Percentiles rank a stretch among this genome's conserved stretches.
phyloP scores from a whole-genome alignment of 1,140 invertebrate genomes.

The Rhopalosiphum padi region DNA sequence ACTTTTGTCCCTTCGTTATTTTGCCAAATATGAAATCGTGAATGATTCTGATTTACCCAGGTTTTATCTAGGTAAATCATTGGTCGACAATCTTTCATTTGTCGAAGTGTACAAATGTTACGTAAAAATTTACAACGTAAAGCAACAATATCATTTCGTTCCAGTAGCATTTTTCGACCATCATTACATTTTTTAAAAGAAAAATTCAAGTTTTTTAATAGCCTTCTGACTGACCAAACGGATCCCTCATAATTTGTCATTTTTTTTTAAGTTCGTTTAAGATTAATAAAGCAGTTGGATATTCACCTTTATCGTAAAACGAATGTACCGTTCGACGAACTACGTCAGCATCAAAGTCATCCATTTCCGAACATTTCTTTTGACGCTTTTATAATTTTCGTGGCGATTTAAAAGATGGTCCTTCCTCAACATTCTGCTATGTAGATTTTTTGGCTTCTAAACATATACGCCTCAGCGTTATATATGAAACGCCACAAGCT shows the following conservation, averaged over 20 bases:
- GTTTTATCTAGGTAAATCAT: background rate
- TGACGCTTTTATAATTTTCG: background rate
- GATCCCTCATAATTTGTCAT: background rate
- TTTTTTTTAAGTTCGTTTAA: background rate
- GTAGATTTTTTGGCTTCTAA: background rate
- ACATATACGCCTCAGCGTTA: background rate
- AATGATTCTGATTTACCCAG: background rate
- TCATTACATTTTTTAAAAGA: conserved; percentile 1
- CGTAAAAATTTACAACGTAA: background rate
- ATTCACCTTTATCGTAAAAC: background rate
- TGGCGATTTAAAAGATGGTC: background rate
- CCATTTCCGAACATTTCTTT: background rate
- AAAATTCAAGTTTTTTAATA: background rate
- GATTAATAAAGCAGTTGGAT: background rate
- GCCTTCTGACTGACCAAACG: background rate
- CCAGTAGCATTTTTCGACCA: background rate
- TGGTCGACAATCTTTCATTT: conserved; percentile 6
- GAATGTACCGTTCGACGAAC: background rate
- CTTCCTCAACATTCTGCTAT: background rate
- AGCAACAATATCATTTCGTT: background rate
- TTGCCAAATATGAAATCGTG: background rate
- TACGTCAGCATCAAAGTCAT: conserved; percentile 9
- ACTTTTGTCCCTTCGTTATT: background rate
- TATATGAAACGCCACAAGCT: background rate
- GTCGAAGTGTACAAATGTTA: conserved; percentile 1